A percentile compares a stretch with the other conserved stretches of the same genome.
Conservation (phyloP, 2,888 invertebrate genomes). For the Drosophila austrosaltans region DNA sequence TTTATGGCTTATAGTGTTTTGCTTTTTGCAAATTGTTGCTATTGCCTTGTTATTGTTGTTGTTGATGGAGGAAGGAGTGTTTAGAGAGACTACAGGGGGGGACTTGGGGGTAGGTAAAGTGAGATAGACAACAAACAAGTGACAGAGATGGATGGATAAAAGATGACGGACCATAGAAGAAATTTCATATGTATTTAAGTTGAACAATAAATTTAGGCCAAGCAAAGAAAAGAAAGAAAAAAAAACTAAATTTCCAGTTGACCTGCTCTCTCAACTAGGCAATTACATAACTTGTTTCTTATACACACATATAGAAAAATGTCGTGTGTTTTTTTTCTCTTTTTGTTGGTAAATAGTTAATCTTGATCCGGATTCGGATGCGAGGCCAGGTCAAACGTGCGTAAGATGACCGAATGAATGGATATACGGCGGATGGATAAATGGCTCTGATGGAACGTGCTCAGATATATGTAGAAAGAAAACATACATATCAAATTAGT, state of each 20-base stretch:
- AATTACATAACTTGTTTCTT: slow-evolving; percentile 62
- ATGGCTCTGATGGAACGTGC: neutral
- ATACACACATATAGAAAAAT: slow-evolving; percentile 43
- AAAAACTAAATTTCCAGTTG: slow-evolving; percentile 3
- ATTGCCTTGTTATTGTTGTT: neutral
- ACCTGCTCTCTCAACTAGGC: slow-evolving; percentile 27
- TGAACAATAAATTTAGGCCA: slow-evolving; percentile 44
- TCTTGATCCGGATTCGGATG: slow-evolving; percentile 2
- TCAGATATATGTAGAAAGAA: neutral
- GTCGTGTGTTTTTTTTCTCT: slow-evolving; percentile 37
- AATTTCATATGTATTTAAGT: slow-evolving; percentile 27
- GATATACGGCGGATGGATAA: neutral
- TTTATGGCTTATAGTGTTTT: slow-evolving; percentile 48
- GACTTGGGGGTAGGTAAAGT: neutral
- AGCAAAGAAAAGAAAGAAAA: slow-evolving; percentile 27
- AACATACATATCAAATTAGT: slow-evolving; percentile 10
- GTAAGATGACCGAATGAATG: slow-evolving; percentile 22
- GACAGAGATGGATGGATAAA: slow-evolving; percentile 11
- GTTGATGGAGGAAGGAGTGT: neutral
- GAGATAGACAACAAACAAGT: slow-evolving; percentile 1
- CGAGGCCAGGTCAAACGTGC: slow-evolving; percentile 37
- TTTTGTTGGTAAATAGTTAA: too few relatives aligned
- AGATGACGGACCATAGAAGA: slow-evolving; percentile 47
- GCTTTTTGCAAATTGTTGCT: slow-evolving; percentile 9
- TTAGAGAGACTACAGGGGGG: neutral